Evolutionary conservation across 2,888 invertebrate genomes (phyloP).

Genomic region (Scotopteryx bipunctaria): DNA sequence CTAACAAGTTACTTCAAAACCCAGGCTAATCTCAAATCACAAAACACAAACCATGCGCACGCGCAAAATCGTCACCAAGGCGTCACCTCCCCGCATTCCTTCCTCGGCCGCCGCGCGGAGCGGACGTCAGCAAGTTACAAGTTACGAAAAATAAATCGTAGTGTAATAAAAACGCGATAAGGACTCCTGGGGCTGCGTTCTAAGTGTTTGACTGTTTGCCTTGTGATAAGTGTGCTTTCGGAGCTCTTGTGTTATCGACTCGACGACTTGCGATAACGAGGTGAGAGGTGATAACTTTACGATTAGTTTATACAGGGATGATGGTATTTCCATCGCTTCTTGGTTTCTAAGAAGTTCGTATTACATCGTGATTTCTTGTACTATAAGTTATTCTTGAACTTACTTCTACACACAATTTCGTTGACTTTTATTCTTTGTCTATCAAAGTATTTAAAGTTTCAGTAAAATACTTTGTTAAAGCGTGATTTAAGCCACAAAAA

Average conservation of each 20-base stretch:
- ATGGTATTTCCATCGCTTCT: conserved; percentile 22
- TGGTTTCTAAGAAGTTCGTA: conserved; percentile 13
- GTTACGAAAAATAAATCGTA: conserved; percentile 38
- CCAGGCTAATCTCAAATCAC: conserved; percentile 19
- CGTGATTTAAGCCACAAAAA: too few relatives aligned
- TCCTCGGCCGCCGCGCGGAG: conserved; percentile 47
- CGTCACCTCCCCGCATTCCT: conserved; percentile 60
- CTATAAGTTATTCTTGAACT: not conserved
- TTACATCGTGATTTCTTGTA: too few relatives aligned
- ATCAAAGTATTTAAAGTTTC: too few relatives aligned
- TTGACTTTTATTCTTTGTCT: too few relatives aligned
- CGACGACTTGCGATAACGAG: conserved; percentile 73
- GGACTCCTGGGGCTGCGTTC: conserved; percentile 37
- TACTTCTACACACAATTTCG: too few relatives aligned
- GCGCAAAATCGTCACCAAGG: conserved; percentile 58
- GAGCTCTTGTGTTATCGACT: conserved; percentile 63
- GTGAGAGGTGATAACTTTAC: conserved; percentile 78
- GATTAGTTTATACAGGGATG: conserved; percentile 58
- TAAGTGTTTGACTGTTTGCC: conserved; percentile 58
- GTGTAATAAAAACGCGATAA: conserved; percentile 66
- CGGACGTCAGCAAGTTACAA: conserved; percentile 48
- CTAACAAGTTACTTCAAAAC: conserved; percentile 5
- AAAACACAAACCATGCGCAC: conserved; percentile 44
- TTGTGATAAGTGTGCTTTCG: conserved; percentile 64
- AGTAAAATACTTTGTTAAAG: too few relatives aligned